Evolutionary conservation across 2,113 vertebrate genomes (phyloP).

Genomic region (Bubo bubo): DNA sequence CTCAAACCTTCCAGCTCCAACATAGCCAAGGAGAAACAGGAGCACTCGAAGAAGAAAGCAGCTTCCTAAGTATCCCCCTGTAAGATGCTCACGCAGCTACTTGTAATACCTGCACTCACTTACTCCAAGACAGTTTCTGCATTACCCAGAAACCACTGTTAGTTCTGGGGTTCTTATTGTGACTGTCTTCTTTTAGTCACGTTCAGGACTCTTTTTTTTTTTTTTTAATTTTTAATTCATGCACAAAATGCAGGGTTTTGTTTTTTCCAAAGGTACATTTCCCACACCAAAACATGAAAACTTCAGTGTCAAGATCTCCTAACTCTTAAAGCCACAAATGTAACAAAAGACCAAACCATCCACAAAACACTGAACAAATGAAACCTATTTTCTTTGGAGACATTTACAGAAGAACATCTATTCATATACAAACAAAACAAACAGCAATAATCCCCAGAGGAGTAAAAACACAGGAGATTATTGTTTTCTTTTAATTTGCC

Average conservation of each 20-base stretch:
- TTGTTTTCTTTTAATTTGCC: background rate
- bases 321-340: background rate
- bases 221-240: background rate
- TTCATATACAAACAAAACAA: background rate
- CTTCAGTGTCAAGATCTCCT: accelerated
- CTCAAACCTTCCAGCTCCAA: background rate
- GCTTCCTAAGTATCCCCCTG: background rate
- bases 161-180: background rate
- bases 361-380: background rate
- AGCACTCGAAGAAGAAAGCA: background rate
- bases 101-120: background rate
- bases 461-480: background rate
- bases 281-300: background rate
- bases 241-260: background rate
- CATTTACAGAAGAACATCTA: background rate
- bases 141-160: background rate
- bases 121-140: background rate
- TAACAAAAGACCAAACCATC: background rate
- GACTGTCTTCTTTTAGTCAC: background rate
- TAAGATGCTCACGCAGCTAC: background rate
- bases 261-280: background rate
- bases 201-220: background rate
- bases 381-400: background rate
- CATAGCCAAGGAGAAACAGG: background rate
- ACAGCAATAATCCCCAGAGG: background rate